Evolutionary conservation across 2,113 vertebrate genomes (phyloP), one percentile per base, ranked within the genome.

Genomic region (Plotosus lineatus): DNA sequence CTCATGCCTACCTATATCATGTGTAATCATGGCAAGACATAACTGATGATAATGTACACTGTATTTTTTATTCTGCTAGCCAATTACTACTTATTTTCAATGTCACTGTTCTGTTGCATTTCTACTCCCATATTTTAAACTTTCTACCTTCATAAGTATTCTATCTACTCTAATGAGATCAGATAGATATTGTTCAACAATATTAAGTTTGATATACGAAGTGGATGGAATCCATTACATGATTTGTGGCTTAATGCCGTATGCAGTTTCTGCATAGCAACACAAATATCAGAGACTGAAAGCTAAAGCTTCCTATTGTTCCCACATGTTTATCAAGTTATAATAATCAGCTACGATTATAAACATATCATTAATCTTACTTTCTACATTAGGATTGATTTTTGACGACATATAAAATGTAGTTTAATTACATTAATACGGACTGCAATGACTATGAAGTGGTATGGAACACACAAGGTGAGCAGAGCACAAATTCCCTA

Each of bases 381-480:
- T 12, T 51, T 46, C 28, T 73, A 6, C 46, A 51, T n/a, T 40
- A 61, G 28, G 14, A 33, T 31, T 33, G 7, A 61, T 61, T 61
- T 61, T 61, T 61, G 26, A 61, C 36, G 31, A 28, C 15, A 11
- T 69, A 51, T 33, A 36, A 11, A 21, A 1, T 51, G 31, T 72
- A 6, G 3, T 19, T 51, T 28, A 36, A 31, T 33, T 15, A 12
- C 42, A 50, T 48, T 23, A 44, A 60, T 31, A 65, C 68, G 33
- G 65, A 78, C 6, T 0, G 50, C 15, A 51, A 38, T 82, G 77
- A 82, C 77, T 26, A 77, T 58, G 77, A 44, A 61, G 28, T 66
- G 79, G 56, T 60, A 72, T 66, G 84, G 58, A 46, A 51, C 58
- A 71, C 68, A 78, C 72, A 82, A 66, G 42, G 60, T 72, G 69